phyloP scores from a whole-genome alignment of 1,140 invertebrate species.

The Sarcophaga bullata region DNA sequence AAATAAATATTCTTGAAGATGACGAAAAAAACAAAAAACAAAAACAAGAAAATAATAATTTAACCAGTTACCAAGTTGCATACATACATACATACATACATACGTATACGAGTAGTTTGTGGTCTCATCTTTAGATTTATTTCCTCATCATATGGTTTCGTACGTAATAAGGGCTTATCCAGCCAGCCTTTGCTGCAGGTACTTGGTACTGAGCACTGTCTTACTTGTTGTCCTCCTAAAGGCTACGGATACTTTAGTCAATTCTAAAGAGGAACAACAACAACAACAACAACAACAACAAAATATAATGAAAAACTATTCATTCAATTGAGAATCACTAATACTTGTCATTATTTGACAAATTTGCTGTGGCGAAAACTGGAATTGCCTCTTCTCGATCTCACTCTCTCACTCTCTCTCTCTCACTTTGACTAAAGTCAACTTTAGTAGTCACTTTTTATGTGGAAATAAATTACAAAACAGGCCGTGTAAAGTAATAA shows the following conservation, averaged over 20 bases:
- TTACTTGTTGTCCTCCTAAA: no score
- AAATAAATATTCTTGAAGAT: no score
- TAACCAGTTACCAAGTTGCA: neutral
- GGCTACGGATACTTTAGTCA: no score
- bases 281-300: no score
- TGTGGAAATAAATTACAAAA: slow-evolving; percentile 24
- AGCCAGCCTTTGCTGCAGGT: neutral
- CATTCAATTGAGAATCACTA: slow-evolving; percentile 19
- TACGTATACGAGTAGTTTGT: slow-evolving; percentile 13
- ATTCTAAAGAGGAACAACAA: no score
- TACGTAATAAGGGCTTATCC: neutral
- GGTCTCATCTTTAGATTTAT: neutral
- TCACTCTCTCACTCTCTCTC: neutral
- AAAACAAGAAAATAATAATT: neutral
- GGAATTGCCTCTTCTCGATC: slow-evolving; percentile 4
- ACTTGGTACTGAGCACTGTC: neutral
- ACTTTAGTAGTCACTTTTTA: neutral
- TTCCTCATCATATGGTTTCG: neutral
- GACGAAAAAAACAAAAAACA: no score
- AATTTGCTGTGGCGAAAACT: slow-evolving; percentile 26
- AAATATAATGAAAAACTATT: neutral
- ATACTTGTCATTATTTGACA: slow-evolving; percentile 44
- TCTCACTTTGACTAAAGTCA: neutral
- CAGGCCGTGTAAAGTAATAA: slow-evolving; percentile 5
- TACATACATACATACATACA: neutral